Base-by-base conservation (phyloP, 1,140 invertebrate genomes). In the Drosophila ogumai region DNA sequence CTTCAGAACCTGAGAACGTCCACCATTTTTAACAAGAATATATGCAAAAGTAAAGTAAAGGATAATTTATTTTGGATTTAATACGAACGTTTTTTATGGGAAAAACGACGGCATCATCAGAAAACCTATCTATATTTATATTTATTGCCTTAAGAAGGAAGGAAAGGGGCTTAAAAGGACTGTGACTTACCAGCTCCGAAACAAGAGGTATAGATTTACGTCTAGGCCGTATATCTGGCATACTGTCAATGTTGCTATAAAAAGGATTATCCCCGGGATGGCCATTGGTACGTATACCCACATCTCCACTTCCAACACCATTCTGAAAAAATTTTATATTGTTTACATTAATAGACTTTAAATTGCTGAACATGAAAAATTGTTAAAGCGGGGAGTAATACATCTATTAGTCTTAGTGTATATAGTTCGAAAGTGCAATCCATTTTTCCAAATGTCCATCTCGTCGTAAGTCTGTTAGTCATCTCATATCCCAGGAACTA, bases 181-280 rank as follows among this genome's bases (percentile, higher is more conserved):
- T 96, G 6, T 32, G 15, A 96, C 97, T 96, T 96, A 99, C 99
- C 96, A 99, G 95, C 94, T 99, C 99, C 65, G 98, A 99, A 85
- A 99, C 99, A 86, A 99, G 95, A 64, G 98, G 98, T 90, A 99
- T 99, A 25, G 98, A 99, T 94, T 99, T 99, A 91, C 98, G 95
- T 91, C 96, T 95, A 66, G 98, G 98, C 92, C 98, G 95, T 93
- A 99, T 99, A 93, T 99, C 98, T 36, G 99, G 99, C 98, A 99
- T 99, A 91, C 98, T 99, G 95, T 99, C 99, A 93, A 99, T 99
- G 93, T 98, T 99, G 93, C 97, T 99, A 95, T 99, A 99, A 94
- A 99, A 99, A 12, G 98, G 98, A 94, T 99, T 99, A 93, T 99
- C 97, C 68, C 97, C 97, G 19, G 97, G 96, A 93, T 97, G 96